phyloP scores from a whole-genome alignment of 2,113 vertebrate species.

The Oriolus oriolus region DNA sequence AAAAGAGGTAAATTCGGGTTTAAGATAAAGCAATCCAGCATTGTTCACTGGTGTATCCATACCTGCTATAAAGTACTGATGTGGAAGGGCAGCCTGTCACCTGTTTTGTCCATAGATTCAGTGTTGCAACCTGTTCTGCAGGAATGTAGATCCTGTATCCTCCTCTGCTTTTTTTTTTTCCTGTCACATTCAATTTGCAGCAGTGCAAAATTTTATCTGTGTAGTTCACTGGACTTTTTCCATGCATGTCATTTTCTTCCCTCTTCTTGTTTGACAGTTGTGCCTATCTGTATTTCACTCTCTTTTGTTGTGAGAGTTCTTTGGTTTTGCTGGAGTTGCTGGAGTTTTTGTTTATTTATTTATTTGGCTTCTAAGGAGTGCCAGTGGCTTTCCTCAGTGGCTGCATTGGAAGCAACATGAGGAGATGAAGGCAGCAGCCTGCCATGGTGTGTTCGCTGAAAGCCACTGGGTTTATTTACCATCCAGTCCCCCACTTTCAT shows the following conservation, averaged over 20 bases:
- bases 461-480: background rate
- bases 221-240: background rate
- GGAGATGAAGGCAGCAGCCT: background rate
- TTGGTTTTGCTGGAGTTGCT: background rate
- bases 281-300: background rate
- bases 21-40: background rate
- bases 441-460: accelerated
- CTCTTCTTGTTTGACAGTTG: background rate
- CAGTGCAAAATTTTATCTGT: background rate
- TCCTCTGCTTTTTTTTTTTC: background rate
- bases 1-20: background rate
- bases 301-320: background rate
- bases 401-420: background rate
- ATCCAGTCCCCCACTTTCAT: background rate
- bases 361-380: background rate
- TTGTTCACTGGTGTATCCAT: background rate
- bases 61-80: background rate
- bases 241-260: background rate
- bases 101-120: background rate
- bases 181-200: background rate
- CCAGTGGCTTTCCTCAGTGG: background rate
- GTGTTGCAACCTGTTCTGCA: background rate
- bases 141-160: background rate
- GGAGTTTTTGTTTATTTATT: background rate
- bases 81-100: background rate